These are phyloP conservation scores for Apocrypta bakeri DNA, from an alignment of 1,140 invertebrate genomes.

Conservation along the genomic window DNA sequence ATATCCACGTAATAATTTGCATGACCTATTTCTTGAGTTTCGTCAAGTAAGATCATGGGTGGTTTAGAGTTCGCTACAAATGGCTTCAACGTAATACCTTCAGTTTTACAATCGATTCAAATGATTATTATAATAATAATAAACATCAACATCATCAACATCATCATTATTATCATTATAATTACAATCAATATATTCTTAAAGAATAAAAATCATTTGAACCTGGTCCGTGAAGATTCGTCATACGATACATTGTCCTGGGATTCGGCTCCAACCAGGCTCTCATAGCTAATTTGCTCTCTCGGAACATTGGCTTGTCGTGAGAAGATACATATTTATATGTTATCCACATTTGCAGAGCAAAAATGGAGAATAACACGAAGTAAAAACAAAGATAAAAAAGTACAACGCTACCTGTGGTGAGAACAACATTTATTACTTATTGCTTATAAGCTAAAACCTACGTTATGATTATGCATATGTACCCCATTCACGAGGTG, in stretches of 20 bases:
- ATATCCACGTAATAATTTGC: constrained; percentile 52
- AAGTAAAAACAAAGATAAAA: constrained; percentile 92
- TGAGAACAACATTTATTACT: no score
- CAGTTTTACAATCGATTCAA: constrained; percentile 10
- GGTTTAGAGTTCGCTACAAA: constrained; percentile 49
- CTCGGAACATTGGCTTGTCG: constrained; percentile 57
- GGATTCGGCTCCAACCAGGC: constrained; percentile 28
- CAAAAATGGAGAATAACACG: constrained; percentile 84
- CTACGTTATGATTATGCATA: no score
- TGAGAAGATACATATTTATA: constrained; percentile 54
- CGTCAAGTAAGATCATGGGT: constrained; percentile 58
- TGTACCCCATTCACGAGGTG: constrained; percentile 83
- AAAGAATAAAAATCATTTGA: background rate
- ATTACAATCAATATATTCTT: background rate
- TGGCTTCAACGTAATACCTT: constrained; percentile 62
- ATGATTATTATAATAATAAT: no score
- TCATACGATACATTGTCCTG: background rate
- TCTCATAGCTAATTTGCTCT: background rate
- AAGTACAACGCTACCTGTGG: constrained; percentile 81
- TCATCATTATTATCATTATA: no score
- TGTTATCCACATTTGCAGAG: constrained; percentile 68
- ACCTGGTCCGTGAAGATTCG: constrained; percentile 41
- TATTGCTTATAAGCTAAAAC: no score
- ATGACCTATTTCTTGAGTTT: constrained; percentile 22
- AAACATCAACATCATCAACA: no score